These are phyloP conservation scores for Antheraea yamamai DNA, from an alignment of 2,888 invertebrate species.

Conservation along the genomic window DNA sequence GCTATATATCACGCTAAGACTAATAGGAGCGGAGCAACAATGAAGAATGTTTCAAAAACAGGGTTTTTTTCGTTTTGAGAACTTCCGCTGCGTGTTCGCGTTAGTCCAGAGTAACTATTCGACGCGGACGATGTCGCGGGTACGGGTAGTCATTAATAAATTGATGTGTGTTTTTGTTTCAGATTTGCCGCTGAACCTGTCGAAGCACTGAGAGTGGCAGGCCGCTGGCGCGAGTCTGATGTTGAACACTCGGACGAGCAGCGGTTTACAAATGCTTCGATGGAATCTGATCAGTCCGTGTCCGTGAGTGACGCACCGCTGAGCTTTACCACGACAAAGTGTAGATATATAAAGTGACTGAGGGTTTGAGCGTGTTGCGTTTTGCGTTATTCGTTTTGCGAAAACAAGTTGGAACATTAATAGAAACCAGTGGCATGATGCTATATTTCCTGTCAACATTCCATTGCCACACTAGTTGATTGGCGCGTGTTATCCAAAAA, in stretches of 20 bases:
- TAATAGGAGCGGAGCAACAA: no score
- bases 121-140: no score
- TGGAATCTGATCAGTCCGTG: neutral
- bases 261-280: slow-evolving; percentile 17
- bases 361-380: neutral
- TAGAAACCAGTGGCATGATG: slow-evolving; percentile 19
- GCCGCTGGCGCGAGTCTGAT: slow-evolving; percentile 36
- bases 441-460: slow-evolving; percentile 59
- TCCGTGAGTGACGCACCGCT: neutral
- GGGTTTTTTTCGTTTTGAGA: no score
- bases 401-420: neutral
- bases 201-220: slow-evolving; percentile 85
- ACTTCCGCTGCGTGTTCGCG: no score
- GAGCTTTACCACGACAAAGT: neutral
- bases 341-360: neutral
- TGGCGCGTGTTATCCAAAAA: slow-evolving; percentile 69
- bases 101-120: no score
- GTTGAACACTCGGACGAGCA: neutral
- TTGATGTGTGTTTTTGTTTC: slow-evolving; percentile 55
- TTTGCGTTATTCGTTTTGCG: neutral
- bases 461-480: slow-evolving; percentile 63
- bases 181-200: slow-evolving; percentile 95
- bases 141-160: no score
- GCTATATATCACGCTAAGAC: no score
- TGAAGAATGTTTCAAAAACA: no score